Percentiles rank a stretch among this genome's conserved stretches.
These are phyloP conservation scores for Apotomis turbidana DNA, from an alignment of 2,888 invertebrate species.

Conservation along the genomic window DNA sequence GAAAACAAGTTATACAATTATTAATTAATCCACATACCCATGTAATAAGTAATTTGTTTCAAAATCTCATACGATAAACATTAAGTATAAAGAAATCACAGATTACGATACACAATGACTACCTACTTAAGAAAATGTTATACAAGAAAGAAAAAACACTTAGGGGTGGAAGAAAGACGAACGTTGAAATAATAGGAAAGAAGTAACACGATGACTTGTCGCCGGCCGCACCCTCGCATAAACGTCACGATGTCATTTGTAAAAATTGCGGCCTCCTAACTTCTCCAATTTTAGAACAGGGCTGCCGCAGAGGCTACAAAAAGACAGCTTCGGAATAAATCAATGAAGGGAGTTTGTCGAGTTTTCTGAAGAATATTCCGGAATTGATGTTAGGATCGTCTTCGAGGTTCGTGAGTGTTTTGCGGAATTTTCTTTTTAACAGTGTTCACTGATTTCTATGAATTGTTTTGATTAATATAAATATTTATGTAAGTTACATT, in stretches of 20 bases:
- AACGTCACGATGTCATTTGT: slow-evolving; percentile 84
- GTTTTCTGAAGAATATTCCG: slow-evolving; percentile 31
- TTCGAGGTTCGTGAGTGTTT: slow-evolving; percentile 30
- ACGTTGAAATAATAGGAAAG: slow-evolving; percentile 78
- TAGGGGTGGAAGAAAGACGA: slow-evolving; percentile 61
- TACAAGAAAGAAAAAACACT: slow-evolving; percentile 62
- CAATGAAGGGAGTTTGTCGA: slow-evolving; percentile 36
- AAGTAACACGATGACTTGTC: slow-evolving; percentile 83
- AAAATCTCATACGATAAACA: neutral
- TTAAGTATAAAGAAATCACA: slow-evolving; percentile 10
- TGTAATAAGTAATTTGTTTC: no score
- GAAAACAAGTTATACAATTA: no score
- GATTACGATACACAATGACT: slow-evolving; percentile 49
- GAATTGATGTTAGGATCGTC: slow-evolving; percentile 31
- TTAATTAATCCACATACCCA: no score
- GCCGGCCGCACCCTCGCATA: slow-evolving; percentile 78
- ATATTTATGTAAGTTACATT: no score
- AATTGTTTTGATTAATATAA: neutral
- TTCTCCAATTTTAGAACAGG: slow-evolving; percentile 75
- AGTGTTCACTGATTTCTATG: neutral
- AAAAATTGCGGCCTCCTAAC: slow-evolving; percentile 82
- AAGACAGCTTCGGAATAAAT: slow-evolving; percentile 38
- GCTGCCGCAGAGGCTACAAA: slow-evolving; percentile 54
- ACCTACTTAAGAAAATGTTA: slow-evolving; percentile 59
- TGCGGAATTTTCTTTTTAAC: neutral